These are phyloP conservation scores for Scaptodrosophila lebanonensis DNA, from an alignment of 1,140 invertebrate genomes.

Conservation along the genomic window DNA sequence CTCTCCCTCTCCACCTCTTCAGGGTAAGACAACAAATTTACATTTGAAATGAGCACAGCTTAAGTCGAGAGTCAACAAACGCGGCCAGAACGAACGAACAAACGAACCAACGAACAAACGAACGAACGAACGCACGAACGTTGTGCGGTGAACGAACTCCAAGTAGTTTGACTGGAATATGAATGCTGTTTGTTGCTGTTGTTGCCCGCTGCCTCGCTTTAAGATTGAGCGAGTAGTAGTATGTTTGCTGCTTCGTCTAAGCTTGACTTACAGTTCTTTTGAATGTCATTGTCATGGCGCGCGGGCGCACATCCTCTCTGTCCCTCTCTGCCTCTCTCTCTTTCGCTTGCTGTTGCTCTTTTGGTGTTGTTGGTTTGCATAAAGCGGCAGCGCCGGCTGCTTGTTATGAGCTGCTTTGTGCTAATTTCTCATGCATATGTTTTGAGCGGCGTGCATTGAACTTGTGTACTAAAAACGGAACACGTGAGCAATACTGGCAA, in stretches of 20 bases:
- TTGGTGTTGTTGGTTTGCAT: slow-evolving; percentile 37
- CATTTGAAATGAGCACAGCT: background rate
- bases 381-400: slow-evolving; percentile 33
- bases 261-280: slow-evolving; percentile 68
- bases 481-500: slow-evolving; percentile 10
- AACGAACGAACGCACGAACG: slow-evolving; percentile 5
- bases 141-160: slow-evolving; percentile 73
- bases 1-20: slow-evolving; percentile 2
- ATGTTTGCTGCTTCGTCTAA: slow-evolving; percentile 19
- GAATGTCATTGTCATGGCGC: slow-evolving; percentile 60
- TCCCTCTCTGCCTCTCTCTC: slow-evolving; percentile 13
- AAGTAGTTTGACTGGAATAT: slow-evolving; percentile 76
- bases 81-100: too few relatives aligned
- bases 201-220: too few relatives aligned
- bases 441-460: slow-evolving; percentile 60
- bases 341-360: slow-evolving; percentile 7
- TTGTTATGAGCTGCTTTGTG: slow-evolving; percentile 40
- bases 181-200: too few relatives aligned
- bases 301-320: background rate
- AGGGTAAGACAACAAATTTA: slow-evolving; percentile 22
- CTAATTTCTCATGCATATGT: slow-evolving; percentile 69
- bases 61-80: slow-evolving; percentile 6
- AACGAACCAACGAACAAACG: background rate
- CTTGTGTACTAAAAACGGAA: slow-evolving; percentile 55
- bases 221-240: slow-evolving; percentile 2